phyloP scores from a whole-genome alignment of 2,888 invertebrate genomes.

The Spisula subtruncata region DNA sequence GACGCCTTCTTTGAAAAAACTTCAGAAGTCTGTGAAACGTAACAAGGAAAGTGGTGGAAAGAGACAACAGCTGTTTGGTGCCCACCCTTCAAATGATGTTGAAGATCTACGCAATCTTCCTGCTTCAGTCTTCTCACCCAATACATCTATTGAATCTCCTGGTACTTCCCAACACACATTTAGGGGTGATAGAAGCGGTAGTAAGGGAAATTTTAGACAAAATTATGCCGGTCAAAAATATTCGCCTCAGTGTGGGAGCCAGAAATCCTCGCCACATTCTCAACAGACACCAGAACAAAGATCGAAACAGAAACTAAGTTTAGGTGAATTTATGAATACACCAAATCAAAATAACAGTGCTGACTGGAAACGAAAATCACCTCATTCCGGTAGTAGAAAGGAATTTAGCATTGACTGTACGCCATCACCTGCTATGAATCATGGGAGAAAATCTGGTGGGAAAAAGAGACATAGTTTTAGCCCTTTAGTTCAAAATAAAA shows the following conservation, averaged over 20 bases:
- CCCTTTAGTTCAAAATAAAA: slow-evolving; percentile 61
- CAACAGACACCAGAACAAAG: slow-evolving; percentile 71
- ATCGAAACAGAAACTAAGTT: slow-evolving; percentile 79
- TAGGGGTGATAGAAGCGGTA: slow-evolving; percentile 53
- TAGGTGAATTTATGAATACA: slow-evolving; percentile 81
- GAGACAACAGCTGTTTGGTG: slow-evolving; percentile 80
- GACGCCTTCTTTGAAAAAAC: slow-evolving; percentile 79
- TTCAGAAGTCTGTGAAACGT: slow-evolving; percentile 66
- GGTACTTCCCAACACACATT: slow-evolving; percentile 41
- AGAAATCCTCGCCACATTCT: slow-evolving; percentile 62
- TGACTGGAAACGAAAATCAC: slow-evolving; percentile 76
- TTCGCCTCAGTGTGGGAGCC: slow-evolving; percentile 72
- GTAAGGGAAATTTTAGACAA: slow-evolving; percentile 54
- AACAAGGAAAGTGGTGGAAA: slow-evolving; percentile 66
- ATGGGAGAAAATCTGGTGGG: slow-evolving; percentile 68
- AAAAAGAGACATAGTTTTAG: slow-evolving; percentile 68
- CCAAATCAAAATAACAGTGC: slow-evolving; percentile 71
- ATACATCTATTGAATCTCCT: slow-evolving; percentile 75
- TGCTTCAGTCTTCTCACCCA: slow-evolving; percentile 76
- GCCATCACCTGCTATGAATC: slow-evolving; percentile 64
- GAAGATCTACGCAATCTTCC: slow-evolving; percentile 70
- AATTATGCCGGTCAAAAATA: slow-evolving; percentile 60
- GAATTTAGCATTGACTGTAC: slow-evolving; percentile 66
- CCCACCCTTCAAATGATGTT: slow-evolving; percentile 74
- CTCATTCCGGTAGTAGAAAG: slow-evolving; percentile 72